Base-by-base conservation (phyloP, 2,113 vertebrate genomes). In the Sorex araneus region DNA sequence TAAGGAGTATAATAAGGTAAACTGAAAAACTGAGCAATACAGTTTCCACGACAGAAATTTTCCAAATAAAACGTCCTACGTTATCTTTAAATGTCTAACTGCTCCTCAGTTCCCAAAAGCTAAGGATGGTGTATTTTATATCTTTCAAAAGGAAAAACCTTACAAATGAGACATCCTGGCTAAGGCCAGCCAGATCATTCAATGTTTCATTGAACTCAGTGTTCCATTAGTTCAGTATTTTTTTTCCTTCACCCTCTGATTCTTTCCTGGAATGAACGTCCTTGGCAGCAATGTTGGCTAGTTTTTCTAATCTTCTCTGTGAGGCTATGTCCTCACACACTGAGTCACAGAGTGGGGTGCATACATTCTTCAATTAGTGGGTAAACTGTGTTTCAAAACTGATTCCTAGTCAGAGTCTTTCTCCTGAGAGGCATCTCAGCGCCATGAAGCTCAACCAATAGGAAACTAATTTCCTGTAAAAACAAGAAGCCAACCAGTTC, bases 391-490 rank as follows among this genome's bases (percentile, higher is more conserved):
- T 81, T 82, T 92, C 69, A 84, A 23, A 92, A 87, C 30, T 82
- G 32, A 60, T 75, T 15, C n/a, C 60, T 32, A 84, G 36, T 50
- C 54, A 83, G 19, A 34, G 3, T 54, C 45, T 85, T 76, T 45
- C 30, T 15, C 43, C n/a, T 50, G 70, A 84, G 63, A 90, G 40
- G 64, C 13, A 57, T 92, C 74, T 84, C 64, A 88, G 57, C 27
- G 30, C 43, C 21, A 28, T 57, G 69, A 81, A 19, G 69, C 13
- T 89, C 57, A 75, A 50, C 16, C 21, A 82, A 34, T 30, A 57
- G 30, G 57, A 91, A 91, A 82, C 50, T 66, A 40, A 79, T 85
- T 95, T 87, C 43, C 85, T 86, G 30, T n/a, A 91, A 92, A 94
- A 66, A 7, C 89, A 2, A 66, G 13, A 89, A 3, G 34, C 18